phyloP scores from a whole-genome alignment of 1,140 invertebrate species.

The Drosophila gunungcola region DNA sequence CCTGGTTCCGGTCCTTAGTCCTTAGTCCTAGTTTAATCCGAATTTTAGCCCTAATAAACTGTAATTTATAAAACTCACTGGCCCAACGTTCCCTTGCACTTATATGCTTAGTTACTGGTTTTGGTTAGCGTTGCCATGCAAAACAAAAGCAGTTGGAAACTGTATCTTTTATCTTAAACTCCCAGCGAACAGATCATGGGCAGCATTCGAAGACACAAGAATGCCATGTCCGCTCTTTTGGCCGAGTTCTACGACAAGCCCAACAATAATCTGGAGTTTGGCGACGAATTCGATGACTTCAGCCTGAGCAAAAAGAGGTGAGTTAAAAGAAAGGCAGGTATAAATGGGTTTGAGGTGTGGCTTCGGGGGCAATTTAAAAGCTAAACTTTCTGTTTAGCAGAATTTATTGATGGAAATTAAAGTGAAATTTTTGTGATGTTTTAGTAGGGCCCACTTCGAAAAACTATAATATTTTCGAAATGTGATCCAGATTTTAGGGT shows the following conservation, averaged over 20 bases:
- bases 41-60: conserved; percentile 57
- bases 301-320: conserved; percentile 72
- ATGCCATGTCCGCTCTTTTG: conserved; percentile 89
- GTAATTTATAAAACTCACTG: conserved; percentile 62
- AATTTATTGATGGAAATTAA: not conserved
- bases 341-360: not conserved
- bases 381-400: not conserved
- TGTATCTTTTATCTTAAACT: conserved; percentile 18
- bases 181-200: conserved; percentile 90
- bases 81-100: conserved; percentile 50
- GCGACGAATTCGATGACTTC: conserved; percentile 80
- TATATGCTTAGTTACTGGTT: conserved; percentile 51
- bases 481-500: not conserved
- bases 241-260: conserved; percentile 88
- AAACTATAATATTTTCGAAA: too few relatives aligned
- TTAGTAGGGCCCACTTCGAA: too few relatives aligned
- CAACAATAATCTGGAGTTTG: conserved; percentile 75
- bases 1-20: conserved; percentile 29
- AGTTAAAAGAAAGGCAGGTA: conserved; percentile 10
- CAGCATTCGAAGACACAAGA: conserved; percentile 89
- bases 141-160: not conserved
- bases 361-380: not conserved
- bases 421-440: not conserved
- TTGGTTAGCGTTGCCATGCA: conserved; percentile 22
- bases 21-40: conserved; percentile 47